Conservation (phyloP, 2,113 vertebrate genomes). For the Butorides virescens region DNA sequence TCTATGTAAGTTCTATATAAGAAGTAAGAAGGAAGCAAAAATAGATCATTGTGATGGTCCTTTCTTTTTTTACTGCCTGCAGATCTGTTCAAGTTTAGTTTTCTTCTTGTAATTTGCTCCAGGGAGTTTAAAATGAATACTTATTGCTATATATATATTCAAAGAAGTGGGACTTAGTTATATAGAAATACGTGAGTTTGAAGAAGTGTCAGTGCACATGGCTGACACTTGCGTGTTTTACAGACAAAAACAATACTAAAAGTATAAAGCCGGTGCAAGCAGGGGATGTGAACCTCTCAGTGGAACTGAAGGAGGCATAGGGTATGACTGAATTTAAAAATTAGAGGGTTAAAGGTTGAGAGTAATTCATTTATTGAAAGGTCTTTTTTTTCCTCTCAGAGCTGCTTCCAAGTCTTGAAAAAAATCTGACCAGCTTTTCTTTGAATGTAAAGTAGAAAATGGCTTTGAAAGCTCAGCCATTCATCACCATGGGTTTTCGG, state of each 20-base stretch:
- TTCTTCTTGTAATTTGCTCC: not conserved
- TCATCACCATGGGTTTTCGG: not conserved
- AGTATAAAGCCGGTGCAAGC: not conserved
- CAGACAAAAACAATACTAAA: not conserved
- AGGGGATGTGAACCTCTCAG: not conserved
- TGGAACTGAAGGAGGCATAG: not conserved
- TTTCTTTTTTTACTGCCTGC: not conserved
- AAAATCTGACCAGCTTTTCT: not conserved
- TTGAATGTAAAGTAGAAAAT: not conserved
- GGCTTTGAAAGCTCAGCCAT: not conserved
- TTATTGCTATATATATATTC: not conserved
- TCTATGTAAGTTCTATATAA: not conserved
- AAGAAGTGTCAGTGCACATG: not conserved
- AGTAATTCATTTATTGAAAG: not conserved
- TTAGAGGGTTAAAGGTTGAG: not conserved
- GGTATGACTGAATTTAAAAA: not conserved
- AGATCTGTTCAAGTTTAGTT: not conserved
- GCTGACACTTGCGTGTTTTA: not conserved
- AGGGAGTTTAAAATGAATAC: not conserved
- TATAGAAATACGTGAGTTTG: not conserved
- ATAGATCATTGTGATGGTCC: not conserved
- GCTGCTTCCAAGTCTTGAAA: not conserved
- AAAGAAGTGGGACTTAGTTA: not conserved
- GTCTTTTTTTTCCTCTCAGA: not conserved
- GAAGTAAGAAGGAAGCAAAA: not conserved